Evolutionary conservation across 2,797 vertebrate species (phyloP).

Genomic region (Allobates femoralis): DNA sequence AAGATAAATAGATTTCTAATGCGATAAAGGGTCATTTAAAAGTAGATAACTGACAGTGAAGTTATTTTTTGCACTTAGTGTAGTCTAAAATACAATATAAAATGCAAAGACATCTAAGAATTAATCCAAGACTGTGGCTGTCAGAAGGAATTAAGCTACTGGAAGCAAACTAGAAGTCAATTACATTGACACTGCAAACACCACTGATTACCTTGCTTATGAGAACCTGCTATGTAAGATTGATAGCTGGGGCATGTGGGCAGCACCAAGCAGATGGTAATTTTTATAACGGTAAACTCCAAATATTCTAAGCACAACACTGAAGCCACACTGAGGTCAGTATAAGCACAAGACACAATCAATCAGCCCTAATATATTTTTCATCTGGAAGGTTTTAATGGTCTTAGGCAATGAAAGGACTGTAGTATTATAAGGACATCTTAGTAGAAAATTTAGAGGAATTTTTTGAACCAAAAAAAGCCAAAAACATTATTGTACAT

Average conservation of each 20-base stretch:
- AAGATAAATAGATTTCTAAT: neutral
- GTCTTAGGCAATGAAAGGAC: neutral
- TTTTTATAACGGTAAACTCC: constrained; percentile 56
- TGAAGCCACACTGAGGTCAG: constrained; percentile 35
- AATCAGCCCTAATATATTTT: constrained; percentile 55
- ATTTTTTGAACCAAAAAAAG: neutral
- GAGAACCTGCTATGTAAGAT: constrained; percentile 48
- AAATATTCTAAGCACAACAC: constrained; percentile 55
- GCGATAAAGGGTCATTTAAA: neutral
- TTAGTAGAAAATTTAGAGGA: neutral
- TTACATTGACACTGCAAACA: constrained; percentile 59
- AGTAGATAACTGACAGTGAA: neutral
- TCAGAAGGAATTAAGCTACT: constrained; percentile 54
- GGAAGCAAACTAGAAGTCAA: constrained; percentile 47
- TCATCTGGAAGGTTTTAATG: constrained; percentile 23
- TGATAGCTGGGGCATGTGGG: constrained; percentile 55
- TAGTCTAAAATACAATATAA: constrained; percentile 14
- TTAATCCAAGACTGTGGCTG: constrained; percentile 59
- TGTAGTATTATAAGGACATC: neutral
- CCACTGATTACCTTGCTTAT: constrained; percentile 58
- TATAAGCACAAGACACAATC: constrained; percentile 48
- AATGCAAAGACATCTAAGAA: constrained; percentile 25
- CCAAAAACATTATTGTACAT: neutral
- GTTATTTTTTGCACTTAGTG: neutral
- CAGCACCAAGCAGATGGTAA: constrained; percentile 55